Evolutionary conservation across 2,888 invertebrate genomes (phyloP).

Genomic region (Globia sparganii): DNA sequence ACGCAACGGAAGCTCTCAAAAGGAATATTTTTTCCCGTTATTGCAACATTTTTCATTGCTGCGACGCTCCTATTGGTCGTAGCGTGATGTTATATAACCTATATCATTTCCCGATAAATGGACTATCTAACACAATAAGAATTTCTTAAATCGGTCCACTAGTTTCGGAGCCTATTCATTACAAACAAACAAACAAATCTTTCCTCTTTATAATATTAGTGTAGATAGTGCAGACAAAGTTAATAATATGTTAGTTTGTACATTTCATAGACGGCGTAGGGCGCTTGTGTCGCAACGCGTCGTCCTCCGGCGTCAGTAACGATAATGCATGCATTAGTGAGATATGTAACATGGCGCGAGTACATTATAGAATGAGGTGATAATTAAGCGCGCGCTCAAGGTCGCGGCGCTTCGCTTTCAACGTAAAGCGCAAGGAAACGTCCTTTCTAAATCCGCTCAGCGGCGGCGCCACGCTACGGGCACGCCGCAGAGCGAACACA

Average conservation of each 20-base stretch:
- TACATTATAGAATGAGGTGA: conserved; percentile 30
- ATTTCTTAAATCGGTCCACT: too few relatives aligned
- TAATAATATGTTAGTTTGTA: neutral
- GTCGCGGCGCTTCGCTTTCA: conserved; percentile 34
- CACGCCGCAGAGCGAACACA: neutral
- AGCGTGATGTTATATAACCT: too few relatives aligned
- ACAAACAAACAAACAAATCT: too few relatives aligned
- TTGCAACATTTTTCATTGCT: too few relatives aligned
- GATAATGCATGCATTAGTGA: conserved; percentile 28
- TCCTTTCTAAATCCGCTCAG: conserved; percentile 59
- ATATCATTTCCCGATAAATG: too few relatives aligned
- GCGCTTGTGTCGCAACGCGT: conserved; percentile 15
- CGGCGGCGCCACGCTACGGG: neutral
- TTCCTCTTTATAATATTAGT: too few relatives aligned
- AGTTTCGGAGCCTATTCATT: too few relatives aligned
- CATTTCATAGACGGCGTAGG: neutral
- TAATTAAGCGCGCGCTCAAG: conserved; percentile 46
- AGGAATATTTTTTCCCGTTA: too few relatives aligned
- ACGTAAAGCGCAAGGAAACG: conserved; percentile 50
- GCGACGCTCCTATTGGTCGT: too few relatives aligned
- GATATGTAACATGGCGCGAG: conserved; percentile 18
- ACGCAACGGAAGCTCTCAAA: too few relatives aligned
- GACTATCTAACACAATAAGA: too few relatives aligned
- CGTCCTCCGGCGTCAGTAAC: conserved; percentile 11
- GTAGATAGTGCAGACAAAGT: neutral